phyloP scores from a whole-genome alignment of 1,140 invertebrate genomes.

The Sitophilus oryzae region DNA sequence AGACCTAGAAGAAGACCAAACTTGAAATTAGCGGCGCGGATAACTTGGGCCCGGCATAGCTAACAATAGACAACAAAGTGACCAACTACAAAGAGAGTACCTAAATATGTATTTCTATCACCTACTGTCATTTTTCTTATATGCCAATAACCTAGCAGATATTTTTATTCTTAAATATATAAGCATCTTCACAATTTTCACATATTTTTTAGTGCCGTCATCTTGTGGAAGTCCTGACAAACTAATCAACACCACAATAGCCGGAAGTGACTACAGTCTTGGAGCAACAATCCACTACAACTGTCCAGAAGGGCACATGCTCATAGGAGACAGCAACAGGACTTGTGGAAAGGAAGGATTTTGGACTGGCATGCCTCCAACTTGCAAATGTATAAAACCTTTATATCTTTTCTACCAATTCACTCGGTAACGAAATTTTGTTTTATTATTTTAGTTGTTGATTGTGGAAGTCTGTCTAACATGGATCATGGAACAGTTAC shows the following conservation, averaged over 20 bases:
- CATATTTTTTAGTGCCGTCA: slow-evolving; percentile 62
- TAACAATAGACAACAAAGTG: too few relatives aligned
- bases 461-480: slow-evolving; percentile 66
- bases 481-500: slow-evolving; percentile 69
- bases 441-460: too few relatives aligned
- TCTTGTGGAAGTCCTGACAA: slow-evolving; percentile 83
- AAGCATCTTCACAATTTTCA: too few relatives aligned
- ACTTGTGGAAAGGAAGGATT: slow-evolving; percentile 68
- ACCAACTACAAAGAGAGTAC: too few relatives aligned
- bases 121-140: too few relatives aligned
- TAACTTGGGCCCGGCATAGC: too few relatives aligned
- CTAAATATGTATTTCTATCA: too few relatives aligned
- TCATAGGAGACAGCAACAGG: slow-evolving; percentile 65
- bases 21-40: too few relatives aligned
- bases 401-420: neutral
- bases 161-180: too few relatives aligned
- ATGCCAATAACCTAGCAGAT: too few relatives aligned
- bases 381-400: slow-evolving; percentile 70
- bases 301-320: slow-evolving; percentile 77
- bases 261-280: slow-evolving; percentile 61
- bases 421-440: too few relatives aligned
- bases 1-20: too few relatives aligned
- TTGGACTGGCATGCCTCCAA: slow-evolving; percentile 72
- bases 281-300: slow-evolving; percentile 67
- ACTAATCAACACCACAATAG: slow-evolving; percentile 74